A percentile compares a stretch with the other conserved stretches of the same genome.
Conservation (phyloP, 2,888 invertebrate genomes). For the Heterodera filipjevi region DNA sequence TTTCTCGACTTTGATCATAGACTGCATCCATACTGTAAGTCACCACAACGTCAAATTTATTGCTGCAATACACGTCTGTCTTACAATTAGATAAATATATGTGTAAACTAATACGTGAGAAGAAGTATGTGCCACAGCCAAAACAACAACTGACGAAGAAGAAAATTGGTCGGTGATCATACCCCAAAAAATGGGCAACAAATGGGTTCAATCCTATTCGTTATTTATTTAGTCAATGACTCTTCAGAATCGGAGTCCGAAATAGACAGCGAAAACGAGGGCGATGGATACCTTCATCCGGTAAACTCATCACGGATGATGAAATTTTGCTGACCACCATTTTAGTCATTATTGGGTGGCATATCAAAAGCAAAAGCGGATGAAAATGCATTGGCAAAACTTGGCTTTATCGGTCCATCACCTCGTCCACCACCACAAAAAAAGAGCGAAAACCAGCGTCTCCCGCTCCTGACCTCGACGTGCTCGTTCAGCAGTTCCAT, state of each 20-base stretch:
- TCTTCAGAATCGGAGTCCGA: conserved; percentile 25
- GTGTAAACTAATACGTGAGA: conserved; percentile 66
- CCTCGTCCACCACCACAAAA: conserved; percentile 21
- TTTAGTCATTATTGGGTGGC: conserved; percentile 16
- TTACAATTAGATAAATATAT: conserved; percentile 72
- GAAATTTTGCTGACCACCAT: not conserved
- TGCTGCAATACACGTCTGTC: not conserved
- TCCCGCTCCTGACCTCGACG: conserved; percentile 22
- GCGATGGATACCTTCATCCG: conserved; percentile 78
- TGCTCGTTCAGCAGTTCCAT: conserved; percentile 28
- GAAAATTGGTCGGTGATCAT: not conserved
- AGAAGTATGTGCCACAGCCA: conserved; percentile 64
- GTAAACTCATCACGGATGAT: conserved; percentile 66
- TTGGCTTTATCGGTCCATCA: conserved; percentile 28
- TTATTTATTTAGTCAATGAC: not conserved
- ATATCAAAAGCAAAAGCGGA: conserved; percentile 13
- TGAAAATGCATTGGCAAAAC: not conserved
- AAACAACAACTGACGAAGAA: not conserved
- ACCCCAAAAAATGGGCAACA: not conserved
- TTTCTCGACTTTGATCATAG: conserved; percentile 85
- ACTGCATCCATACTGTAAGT: conserved; percentile 79
- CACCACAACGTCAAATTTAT: not conserved
- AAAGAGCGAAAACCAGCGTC: not conserved
- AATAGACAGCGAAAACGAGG: conserved; percentile 44
- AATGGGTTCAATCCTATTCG: not conserved